Evolutionary conservation across 2,113 vertebrate species (phyloP).

Genomic region (Gnathonemus longibarbis): DNA sequence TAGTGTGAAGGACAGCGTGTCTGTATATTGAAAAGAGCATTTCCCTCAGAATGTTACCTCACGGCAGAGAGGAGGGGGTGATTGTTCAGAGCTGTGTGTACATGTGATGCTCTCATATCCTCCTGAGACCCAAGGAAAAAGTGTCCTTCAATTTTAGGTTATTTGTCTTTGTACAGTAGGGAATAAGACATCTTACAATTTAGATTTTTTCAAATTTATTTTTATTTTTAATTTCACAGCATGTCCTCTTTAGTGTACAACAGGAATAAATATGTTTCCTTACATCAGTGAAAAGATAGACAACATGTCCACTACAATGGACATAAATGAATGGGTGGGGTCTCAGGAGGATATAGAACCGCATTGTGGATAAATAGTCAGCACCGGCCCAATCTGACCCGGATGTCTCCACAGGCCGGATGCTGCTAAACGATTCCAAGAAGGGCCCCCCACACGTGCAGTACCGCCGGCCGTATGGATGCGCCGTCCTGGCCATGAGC

Average conservation of each 20-base stretch:
- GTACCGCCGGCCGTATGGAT: conserved; percentile 90
- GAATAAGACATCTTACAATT: no score
- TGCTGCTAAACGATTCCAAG: conserved; percentile 92
- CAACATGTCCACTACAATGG: no score
- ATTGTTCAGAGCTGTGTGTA: background rate
- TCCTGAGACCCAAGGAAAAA: no score
- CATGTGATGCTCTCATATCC: background rate
- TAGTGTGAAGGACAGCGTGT: background rate
- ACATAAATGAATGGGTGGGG: no score
- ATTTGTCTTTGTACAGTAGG: no score
- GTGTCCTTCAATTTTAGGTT: no score
- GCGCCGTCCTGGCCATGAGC: conserved; percentile 83
- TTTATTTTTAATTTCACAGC: no score
- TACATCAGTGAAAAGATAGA: no score
- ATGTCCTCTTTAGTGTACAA: no score
- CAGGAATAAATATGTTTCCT: no score
- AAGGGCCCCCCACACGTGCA: conserved; percentile 85
- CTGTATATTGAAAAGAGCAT: background rate
- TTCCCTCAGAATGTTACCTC: background rate
- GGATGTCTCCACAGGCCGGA: conserved; percentile 66
- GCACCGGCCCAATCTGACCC: background rate
- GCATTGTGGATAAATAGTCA: background rate
- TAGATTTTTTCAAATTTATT: no score
- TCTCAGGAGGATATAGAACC: background rate
- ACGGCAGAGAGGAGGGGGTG: background rate